phyloP scores from a whole-genome alignment of 2,797 vertebrate genomes.

The Pelobates cultripes region DNA sequence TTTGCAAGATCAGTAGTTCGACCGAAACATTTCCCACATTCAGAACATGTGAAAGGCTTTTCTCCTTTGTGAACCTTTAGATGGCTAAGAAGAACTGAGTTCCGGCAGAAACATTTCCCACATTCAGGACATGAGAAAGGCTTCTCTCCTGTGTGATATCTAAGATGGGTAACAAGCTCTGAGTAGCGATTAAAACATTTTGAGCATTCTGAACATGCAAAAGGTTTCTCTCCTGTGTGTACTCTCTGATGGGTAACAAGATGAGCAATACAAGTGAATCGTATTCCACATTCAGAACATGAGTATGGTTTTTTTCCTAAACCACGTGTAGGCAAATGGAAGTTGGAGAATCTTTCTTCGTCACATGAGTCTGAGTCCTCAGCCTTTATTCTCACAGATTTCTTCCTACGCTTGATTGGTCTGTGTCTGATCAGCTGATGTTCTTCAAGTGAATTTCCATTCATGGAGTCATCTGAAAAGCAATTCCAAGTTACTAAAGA shows the following conservation, averaged over 20 bases:
- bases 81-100: constrained; percentile 21
- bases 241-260: constrained; percentile 55
- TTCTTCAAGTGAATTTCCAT: no score
- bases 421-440: no score
- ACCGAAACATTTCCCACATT: constrained; percentile 24
- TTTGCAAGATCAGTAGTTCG: constrained; percentile 19
- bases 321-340: no score
- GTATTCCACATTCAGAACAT: constrained; percentile 61
- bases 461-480: no score
- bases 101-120: constrained; percentile 33
- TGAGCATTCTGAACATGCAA: constrained; percentile 24
- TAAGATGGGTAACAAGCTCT: constrained; percentile 8
- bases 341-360: no score
- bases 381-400: no score
- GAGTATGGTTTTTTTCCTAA: constrained; percentile 46
- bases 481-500: no score
- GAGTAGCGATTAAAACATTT: constrained; percentile 3
- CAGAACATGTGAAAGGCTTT: background rate
- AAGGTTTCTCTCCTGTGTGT: constrained; percentile 11
- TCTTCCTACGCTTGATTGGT: no score
- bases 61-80: constrained; percentile 17
- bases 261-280: constrained; percentile 59
- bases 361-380: no score
- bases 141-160: constrained; percentile 5
- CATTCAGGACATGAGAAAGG: constrained; percentile 23